A percentile compares a stretch with the other conserved stretches of the same genome.
Conservation (phyloP, 2,797 vertebrate species). For the Catamblyrhynchus diadema region DNA sequence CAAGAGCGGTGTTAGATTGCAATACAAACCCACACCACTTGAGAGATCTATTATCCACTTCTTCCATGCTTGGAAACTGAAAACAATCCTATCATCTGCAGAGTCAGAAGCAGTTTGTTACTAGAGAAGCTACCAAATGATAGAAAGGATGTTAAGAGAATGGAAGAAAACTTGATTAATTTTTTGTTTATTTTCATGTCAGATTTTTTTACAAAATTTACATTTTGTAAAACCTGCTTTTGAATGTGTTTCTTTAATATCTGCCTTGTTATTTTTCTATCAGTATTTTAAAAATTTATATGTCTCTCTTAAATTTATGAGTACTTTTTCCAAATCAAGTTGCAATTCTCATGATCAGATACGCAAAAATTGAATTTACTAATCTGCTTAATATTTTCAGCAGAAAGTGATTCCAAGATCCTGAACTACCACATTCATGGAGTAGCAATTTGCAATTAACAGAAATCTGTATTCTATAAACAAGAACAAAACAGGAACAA, state of each 20-base stretch:
- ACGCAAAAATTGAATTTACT: not conserved
- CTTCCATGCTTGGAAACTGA: not conserved
- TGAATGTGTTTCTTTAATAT: not conserved
- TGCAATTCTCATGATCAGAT: not conserved
- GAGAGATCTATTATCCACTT: not conserved
- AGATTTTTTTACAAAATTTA: not conserved
- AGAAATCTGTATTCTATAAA: not conserved
- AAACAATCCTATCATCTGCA: not conserved
- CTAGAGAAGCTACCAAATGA: not conserved
- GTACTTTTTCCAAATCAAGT: not conserved
- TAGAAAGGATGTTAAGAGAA: not conserved
- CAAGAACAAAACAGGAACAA: no score
- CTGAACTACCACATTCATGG: not conserved
- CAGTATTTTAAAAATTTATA: not conserved
- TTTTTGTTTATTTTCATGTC: accelerated
- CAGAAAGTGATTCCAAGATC: not conserved
- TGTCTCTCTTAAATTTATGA: not conserved
- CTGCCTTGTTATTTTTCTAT: not conserved
- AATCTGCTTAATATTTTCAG: not conserved
- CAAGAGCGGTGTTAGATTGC: not conserved
- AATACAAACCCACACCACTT: not conserved
- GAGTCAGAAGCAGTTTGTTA: not conserved
- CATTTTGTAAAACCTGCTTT: not conserved
- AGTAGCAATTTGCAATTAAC: not conserved
- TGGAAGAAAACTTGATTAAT: not conserved